A percentile compares a stretch with the other conserved stretches of the same genome.
These are phyloP conservation scores for Campopleginae sp. DNA, from an alignment of 2,888 invertebrate genomes.

Conservation along the genomic window DNA sequence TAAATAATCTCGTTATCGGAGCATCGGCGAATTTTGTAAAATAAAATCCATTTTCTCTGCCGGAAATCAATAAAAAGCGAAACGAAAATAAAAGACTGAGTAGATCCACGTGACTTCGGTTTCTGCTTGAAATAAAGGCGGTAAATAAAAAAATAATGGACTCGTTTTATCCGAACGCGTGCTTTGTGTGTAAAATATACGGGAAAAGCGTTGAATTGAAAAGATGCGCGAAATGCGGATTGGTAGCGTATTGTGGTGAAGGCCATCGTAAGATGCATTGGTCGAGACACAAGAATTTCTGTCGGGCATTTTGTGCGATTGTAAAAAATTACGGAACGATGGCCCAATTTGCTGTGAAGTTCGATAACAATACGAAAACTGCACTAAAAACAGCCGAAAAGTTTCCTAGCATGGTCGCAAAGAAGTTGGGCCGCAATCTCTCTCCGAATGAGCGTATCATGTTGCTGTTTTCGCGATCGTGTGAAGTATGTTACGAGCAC, in stretches of 20 bases:
- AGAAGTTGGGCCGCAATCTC: constrained; percentile 68
- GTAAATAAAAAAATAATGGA: not conserved
- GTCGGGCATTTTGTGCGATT: constrained; percentile 69
- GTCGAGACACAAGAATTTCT: constrained; percentile 78
- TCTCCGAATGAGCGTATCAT: constrained; percentile 55
- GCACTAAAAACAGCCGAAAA: constrained; percentile 74
- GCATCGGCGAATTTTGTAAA: too few species aligned
- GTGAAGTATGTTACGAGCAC: constrained; percentile 74
- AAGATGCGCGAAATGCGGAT: constrained; percentile 79
- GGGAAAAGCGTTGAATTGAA: constrained; percentile 74
- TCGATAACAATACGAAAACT: constrained; percentile 32
- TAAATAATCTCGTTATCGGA: too few species aligned
- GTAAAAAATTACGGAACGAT: constrained; percentile 34
- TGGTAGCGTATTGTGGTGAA: constrained; percentile 80
- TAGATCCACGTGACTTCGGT: not conserved
- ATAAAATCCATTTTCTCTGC: too few species aligned
- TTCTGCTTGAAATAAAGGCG: not conserved
- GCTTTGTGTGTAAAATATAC: constrained; percentile 80
- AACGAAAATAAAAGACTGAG: not conserved
- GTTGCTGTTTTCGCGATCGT: constrained; percentile 78
- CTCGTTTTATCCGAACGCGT: constrained; percentile 80
- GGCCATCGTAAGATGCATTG: constrained; percentile 81
- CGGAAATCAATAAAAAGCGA: not conserved
- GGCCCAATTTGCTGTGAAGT: not conserved
- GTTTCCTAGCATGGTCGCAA: constrained; percentile 71